These are phyloP conservation scores for Dione vanillae DNA, from an alignment of 2,888 invertebrate species.

Conservation along the genomic window DNA sequence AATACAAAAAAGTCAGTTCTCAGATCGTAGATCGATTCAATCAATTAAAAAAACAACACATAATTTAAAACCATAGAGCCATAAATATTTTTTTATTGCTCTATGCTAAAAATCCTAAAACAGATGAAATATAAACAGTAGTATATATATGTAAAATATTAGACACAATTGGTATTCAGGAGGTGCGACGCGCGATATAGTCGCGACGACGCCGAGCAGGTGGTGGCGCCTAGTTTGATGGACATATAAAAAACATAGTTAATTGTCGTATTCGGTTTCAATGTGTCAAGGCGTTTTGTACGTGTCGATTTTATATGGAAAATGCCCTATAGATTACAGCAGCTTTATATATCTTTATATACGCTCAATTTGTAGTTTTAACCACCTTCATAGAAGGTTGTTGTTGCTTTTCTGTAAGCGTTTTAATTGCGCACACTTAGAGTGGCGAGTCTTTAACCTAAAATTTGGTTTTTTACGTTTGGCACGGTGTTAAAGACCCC, in stretches of 20 bases:
- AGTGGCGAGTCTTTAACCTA: no score
- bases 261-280: conserved; percentile 31
- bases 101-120: not conserved
- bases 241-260: conserved; percentile 31
- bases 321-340: not conserved
- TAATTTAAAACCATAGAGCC: no score
- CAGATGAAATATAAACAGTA: conserved; percentile 6
- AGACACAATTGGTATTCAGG: conserved; percentile 42
- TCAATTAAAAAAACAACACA: no score
- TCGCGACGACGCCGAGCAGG: conserved; percentile 41
- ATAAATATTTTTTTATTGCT: not conserved
- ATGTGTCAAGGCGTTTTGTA: conserved; percentile 36
- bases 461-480: no score
- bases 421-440: no score
- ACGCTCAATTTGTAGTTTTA: no score
- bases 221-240: conserved; percentile 34
- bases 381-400: no score
- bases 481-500: no score
- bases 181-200: conserved; percentile 28
- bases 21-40: no score
- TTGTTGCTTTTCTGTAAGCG: no score
- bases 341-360: no score
- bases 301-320: not conserved
- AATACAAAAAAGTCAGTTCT: no score
- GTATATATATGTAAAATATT: conserved; percentile 25